Evolutionary conservation across 2,113 vertebrate species (phyloP), one percentile per base, ranked within the genome.

Genomic region (Ia io): DNA sequence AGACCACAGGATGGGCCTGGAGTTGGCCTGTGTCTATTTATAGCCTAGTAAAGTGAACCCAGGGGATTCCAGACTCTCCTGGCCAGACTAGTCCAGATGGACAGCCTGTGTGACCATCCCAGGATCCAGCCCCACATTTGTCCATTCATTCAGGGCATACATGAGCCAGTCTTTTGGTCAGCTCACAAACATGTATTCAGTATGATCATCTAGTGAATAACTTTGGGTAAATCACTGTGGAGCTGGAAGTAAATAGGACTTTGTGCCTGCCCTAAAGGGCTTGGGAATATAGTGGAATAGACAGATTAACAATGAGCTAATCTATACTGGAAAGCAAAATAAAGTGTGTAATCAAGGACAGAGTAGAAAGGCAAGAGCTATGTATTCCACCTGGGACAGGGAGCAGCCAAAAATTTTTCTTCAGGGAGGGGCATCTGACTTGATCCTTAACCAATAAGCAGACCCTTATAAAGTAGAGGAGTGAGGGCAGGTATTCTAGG

Each of bases 301-400:
- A 79, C 35, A 84, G 42, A 32, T 89, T 63, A 90, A n/a, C n/a
- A 44, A 82, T 32, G 18, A 83, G 35, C 37, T 89, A 69, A 89
- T 44, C 56, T 78, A 37, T 80, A 82, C 23, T 77, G 23, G 47
- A 77, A 91, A 18, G 67, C 35, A 79, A 95, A 96, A 90, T 47
- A 92, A 95, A 80, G 8, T 49, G 11, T 78, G 6, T 9, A 88
- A 89, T 76, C 37, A 82, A 71, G 22, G 17, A 85, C 32, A 65
- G 93, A 94, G 30, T 23, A 88, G 74, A 82, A 74, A 93, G 25
- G 73, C 22, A 92, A 86, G 56, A 84, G 11, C 49, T 82, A 88
- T 91, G 32, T 82, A 77, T 61, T 90, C 35, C 23, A 77, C 44
- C 30, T 51, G 51, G 35, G n/a, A 77, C 13, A 95, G 44, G 35